A percentile compares a stretch with the other conserved stretches of the same genome.
Conservation (phyloP, 2,113 vertebrate species). For the Candoia aspera region DNA sequence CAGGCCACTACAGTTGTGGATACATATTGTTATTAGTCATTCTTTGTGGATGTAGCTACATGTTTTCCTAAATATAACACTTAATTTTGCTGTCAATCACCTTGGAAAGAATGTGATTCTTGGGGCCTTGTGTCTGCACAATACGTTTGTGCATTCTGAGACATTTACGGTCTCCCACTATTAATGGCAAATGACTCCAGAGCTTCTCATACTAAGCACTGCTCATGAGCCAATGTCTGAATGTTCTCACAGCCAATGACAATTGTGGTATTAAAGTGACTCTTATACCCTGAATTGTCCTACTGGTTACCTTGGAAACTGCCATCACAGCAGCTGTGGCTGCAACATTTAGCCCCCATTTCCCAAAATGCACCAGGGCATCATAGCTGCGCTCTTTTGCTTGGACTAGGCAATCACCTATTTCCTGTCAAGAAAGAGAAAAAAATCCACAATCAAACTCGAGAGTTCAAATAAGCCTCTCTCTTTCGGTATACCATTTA, state of each 20-base stretch:
- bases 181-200: not conserved
- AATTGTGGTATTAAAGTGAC: not conserved
- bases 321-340: conserved; percentile 96
- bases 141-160: not conserved
- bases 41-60: not conserved
- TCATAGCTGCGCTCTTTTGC: conserved; percentile 98
- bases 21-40: not conserved
- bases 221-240: not conserved
- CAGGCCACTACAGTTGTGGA: not conserved
- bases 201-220: fast-evolving
- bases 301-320: conserved; percentile 87
- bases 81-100: not conserved
- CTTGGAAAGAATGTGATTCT: not conserved
- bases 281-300: not conserved
- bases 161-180: not conserved
- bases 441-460: conserved; percentile 32
- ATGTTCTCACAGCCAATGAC: not conserved
- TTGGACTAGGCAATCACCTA: conserved; percentile 95
- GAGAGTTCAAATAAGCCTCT: conserved; percentile 19
- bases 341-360: conserved; percentile 93
- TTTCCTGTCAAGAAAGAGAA: conserved; percentile 80
- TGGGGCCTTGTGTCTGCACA: not conserved
- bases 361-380: conserved; percentile 95
- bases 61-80: not conserved
- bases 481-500: not conserved